phyloP scores from a whole-genome alignment of 2,113 vertebrate genomes.

The Hydropotes inermis region DNA sequence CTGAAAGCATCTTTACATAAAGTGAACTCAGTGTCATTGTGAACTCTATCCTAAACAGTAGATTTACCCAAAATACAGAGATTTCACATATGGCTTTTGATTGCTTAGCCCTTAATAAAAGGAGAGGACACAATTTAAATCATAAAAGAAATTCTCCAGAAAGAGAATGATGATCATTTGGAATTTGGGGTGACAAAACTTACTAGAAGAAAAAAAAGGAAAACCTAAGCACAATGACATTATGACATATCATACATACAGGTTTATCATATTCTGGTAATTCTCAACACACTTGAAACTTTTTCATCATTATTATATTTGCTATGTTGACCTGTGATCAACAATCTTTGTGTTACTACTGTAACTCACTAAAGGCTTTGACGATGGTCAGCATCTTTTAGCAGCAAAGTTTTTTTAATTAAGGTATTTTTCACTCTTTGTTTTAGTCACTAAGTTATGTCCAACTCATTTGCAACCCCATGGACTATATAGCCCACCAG shows the following conservation, averaged over 20 bases:
- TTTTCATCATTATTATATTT: neutral
- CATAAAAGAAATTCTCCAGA: neutral
- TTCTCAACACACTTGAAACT: neutral
- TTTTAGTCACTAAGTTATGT: neutral
- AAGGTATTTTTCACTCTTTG: neutral
- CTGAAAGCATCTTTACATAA: neutral
- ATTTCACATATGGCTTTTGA: neutral
- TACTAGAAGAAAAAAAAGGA: neutral
- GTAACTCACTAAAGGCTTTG: neutral
- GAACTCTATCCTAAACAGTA: neutral
- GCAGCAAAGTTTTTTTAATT: neutral
- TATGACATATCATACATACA: neutral
- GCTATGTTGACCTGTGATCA: neutral
- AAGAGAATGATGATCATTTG: neutral
- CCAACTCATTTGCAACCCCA: rapidly evolving
- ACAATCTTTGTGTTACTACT: neutral
- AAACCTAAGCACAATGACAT: neutral
- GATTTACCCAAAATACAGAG: neutral
- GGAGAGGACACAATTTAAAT: neutral
- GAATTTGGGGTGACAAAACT: neutral
- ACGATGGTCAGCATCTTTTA: neutral
- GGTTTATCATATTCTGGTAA: neutral
- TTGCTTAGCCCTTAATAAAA: neutral
- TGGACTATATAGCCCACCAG: neutral
- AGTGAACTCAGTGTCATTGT: neutral